A percentile compares a stretch with the other conserved stretches of the same genome.
Conservation (phyloP, 2,113 vertebrate species). For the Strix uralensis region DNA sequence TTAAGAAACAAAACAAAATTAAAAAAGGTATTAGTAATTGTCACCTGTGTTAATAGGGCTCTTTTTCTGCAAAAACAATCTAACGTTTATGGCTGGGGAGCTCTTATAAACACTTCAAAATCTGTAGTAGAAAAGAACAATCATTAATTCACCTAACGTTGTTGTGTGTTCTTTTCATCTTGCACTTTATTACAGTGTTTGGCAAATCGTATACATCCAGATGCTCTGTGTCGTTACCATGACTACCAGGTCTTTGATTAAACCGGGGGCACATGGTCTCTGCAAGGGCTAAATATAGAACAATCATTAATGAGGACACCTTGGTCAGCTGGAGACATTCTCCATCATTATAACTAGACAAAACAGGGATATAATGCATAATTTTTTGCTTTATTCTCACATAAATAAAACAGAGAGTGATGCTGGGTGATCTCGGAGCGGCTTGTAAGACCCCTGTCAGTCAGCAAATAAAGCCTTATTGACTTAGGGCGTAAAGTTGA, state of each 20-base stretch:
- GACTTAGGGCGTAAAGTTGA: neutral
- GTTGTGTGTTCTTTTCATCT: neutral
- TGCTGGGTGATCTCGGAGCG: neutral
- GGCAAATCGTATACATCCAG: neutral
- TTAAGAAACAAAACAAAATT: constrained; percentile 19
- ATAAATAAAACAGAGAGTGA: neutral
- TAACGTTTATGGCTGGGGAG: neutral
- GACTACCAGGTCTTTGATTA: constrained; percentile 55
- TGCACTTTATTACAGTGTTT: constrained; percentile 25
- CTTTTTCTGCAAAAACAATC: neutral
- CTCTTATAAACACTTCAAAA: neutral
- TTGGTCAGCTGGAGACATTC: constrained; percentile 22
- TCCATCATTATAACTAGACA: neutral
- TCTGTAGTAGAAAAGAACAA: neutral
- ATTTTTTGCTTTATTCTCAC: neutral
- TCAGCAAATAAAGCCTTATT: neutral
- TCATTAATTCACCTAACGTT: neutral
- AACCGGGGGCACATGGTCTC: constrained; percentile 19
- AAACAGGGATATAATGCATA: neutral
- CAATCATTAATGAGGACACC: constrained; percentile 43
- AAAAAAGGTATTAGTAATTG: constrained; percentile 22
- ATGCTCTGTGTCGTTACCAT: constrained; percentile 35
- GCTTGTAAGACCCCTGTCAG: neutral
- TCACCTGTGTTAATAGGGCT: neutral
- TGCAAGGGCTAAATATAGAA: constrained; percentile 45